A percentile compares a stretch with the other conserved stretches of the same genome.
phyloP scores from a whole-genome alignment of 2,888 invertebrate species.

The Callyntrura sp. region DNA sequence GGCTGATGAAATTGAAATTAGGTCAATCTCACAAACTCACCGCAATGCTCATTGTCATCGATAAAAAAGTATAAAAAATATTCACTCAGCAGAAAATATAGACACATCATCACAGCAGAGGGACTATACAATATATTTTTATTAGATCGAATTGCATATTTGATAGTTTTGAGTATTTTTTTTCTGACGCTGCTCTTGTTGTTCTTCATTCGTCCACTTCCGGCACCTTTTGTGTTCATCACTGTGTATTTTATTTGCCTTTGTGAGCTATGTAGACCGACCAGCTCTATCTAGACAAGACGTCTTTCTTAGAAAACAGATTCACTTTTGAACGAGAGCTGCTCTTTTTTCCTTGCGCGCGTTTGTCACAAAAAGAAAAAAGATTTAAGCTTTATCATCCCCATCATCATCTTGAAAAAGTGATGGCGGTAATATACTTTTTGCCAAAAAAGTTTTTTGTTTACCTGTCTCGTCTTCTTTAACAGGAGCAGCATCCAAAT shows the following conservation, averaged over 20 bases:
- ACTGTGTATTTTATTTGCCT: no score
- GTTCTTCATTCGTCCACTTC: constrained; percentile 9
- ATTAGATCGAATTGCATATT: not conserved
- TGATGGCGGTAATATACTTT: not conserved
- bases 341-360: no score
- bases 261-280: no score
- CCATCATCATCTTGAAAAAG: not conserved
- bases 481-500: not conserved
- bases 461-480: not conserved
- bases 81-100: no score
- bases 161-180: no score
- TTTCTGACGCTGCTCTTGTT: no score
- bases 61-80: no score
- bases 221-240: constrained; percentile 50
- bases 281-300: no score
- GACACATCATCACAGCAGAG: not conserved
- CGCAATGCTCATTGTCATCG: no score
- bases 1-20: no score
- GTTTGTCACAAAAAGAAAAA: no score
- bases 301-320: constrained; percentile 15
- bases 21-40: constrained; percentile 44
- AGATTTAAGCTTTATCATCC: no score
- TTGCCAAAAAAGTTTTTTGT: not conserved
- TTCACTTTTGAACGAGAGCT: constrained; percentile 16
- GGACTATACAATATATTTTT: not conserved